These are phyloP conservation scores for Adoxophyes honmai DNA, from an alignment of 1,140 invertebrate species.

Conservation along the genomic window DNA sequence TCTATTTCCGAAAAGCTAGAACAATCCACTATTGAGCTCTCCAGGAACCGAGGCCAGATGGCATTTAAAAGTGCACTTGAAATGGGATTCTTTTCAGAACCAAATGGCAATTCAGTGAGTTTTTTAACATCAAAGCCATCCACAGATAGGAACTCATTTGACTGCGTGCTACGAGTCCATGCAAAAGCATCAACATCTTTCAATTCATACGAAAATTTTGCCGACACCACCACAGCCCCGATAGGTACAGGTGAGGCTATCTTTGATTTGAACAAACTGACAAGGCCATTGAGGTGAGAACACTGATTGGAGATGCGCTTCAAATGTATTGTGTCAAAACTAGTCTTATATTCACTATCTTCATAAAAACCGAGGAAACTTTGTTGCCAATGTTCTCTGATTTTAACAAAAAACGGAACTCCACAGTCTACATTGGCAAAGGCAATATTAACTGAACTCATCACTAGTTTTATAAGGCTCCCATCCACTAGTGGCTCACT, in stretches of 20 bases:
- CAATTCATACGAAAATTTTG: conserved; percentile 90
- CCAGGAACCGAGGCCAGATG: conserved; percentile 92
- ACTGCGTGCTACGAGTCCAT: conserved; percentile 82
- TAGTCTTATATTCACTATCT: conserved; percentile 84
- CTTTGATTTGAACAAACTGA: conserved; percentile 89
- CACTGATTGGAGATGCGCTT: conserved; percentile 89
- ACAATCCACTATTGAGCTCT: conserved; percentile 92
- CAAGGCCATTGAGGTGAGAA: conserved; percentile 87
- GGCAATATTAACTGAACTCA: conserved; percentile 91
- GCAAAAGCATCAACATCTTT: conserved; percentile 79
- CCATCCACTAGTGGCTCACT: conserved; percentile 83
- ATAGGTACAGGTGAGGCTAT: conserved; percentile 80
- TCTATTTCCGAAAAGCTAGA: conserved; percentile 93
- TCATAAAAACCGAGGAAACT: conserved; percentile 89
- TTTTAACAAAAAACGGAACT: conserved; percentile 92
- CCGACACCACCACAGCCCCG: conserved; percentile 85
- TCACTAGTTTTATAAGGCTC: conserved; percentile 88
- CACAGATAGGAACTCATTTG: conserved; percentile 86
- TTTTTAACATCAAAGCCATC: conserved; percentile 75
- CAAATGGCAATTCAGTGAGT: conserved; percentile 86
- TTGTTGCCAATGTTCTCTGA: conserved; percentile 87
- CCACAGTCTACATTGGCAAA: conserved; percentile 89
- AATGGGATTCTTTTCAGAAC: conserved; percentile 88
- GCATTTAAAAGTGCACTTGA: conserved; percentile 88
- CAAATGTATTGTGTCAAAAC: conserved; percentile 94